Conservation (phyloP, 64 coral and sea anemone genomes). For the Trachythela sp. region DNA sequence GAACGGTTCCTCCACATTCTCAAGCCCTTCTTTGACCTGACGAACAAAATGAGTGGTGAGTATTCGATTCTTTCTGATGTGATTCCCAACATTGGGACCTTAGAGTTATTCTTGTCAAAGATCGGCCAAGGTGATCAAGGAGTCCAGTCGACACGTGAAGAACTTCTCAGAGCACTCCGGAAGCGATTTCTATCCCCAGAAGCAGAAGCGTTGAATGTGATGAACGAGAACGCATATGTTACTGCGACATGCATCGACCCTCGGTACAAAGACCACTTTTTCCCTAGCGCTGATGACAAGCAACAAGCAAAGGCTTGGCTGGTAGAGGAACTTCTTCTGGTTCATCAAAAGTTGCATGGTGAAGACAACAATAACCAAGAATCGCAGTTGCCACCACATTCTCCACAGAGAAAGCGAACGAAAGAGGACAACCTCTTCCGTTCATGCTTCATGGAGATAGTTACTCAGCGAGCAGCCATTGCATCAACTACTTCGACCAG, state of each 20-base stretch:
- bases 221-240: background rate
- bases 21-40: constrained; percentile 3
- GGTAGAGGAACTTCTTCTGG: constrained; percentile 12
- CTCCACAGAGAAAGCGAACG: background rate
- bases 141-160: background rate
- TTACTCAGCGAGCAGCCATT: background rate
- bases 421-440: background rate
- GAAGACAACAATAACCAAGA: background rate
- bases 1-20: background rate
- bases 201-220: background rate
- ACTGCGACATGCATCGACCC: constrained; percentile 6
- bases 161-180: background rate
- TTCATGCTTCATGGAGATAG: constrained; percentile 2
- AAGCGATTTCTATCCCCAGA: constrained; percentile 11
- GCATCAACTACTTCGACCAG: background rate
- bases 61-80: constrained; percentile 8
- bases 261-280: background rate
- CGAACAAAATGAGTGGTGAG: background rate
- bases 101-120: constrained; percentile 16
- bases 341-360: background rate
- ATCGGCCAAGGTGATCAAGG: background rate
- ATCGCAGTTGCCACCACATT: background rate
- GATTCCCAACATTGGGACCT: constrained; percentile 4
- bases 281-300: constrained; percentile 6
- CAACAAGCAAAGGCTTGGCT: background rate